Conservation (phyloP, 2,113 vertebrate species). For the Echinops telfairi region DNA sequence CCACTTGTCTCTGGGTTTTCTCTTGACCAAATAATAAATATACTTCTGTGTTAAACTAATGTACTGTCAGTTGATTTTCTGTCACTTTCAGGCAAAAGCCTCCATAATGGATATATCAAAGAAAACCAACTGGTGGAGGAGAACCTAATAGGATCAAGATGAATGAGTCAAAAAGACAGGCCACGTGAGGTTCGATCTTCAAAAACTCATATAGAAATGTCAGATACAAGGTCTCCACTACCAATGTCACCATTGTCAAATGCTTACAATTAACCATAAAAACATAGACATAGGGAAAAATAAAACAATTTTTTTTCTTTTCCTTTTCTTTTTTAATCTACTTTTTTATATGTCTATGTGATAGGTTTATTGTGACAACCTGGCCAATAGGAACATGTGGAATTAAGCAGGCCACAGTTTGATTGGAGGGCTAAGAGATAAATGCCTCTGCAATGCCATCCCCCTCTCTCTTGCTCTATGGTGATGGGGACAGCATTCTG, state of each 20-base stretch:
- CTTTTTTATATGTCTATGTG: too few relatives aligned
- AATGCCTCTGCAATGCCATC: too few relatives aligned
- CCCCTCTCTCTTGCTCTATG: too few relatives aligned
- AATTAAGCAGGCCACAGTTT: too few relatives aligned
- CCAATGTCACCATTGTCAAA: neutral
- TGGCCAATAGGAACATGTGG: too few relatives aligned
- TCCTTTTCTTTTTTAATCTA: too few relatives aligned
- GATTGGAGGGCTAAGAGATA: too few relatives aligned
- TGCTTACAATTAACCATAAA: constrained; percentile 29
- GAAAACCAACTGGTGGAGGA: neutral
- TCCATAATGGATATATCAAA: neutral
- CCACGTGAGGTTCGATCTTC: neutral
- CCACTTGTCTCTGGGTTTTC: neutral
- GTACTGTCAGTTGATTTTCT: constrained; percentile 16
- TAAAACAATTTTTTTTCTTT: neutral
- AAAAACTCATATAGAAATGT: neutral
- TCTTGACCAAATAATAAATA: constrained; percentile 43
- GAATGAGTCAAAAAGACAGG: constrained; percentile 5
- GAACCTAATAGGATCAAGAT: neutral
- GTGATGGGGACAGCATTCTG: too few relatives aligned
- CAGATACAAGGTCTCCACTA: neutral
- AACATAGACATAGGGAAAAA: neutral
- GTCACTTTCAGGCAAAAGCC: neutral
- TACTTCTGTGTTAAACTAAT: neutral
- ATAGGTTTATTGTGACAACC: too few relatives aligned